Conservation (phyloP, 2,797 vertebrate species). For the Anguilla megastoma region DNA sequence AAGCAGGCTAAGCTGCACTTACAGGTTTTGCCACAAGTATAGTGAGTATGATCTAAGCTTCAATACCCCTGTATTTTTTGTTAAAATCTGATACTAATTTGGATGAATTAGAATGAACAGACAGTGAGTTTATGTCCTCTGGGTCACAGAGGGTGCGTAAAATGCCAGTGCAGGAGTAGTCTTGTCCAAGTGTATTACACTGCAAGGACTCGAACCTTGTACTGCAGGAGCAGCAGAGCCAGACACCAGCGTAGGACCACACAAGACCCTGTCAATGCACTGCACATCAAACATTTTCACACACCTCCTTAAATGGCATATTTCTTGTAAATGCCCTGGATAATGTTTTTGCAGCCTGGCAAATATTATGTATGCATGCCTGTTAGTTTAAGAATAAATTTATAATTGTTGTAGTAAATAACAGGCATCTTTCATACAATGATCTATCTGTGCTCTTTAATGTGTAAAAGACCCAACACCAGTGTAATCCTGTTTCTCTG, state of each 20-base stretch:
- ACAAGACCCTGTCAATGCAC: background rate
- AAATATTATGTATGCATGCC: no score
- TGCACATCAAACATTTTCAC: conserved; percentile 21
- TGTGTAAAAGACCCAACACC: no score
- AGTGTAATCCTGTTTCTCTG: no score
- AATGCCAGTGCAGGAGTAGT: background rate
- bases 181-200: conserved; percentile 35
- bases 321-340: background rate
- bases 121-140: background rate
- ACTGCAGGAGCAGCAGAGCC: conserved; percentile 47
- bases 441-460: no score
- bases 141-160: background rate
- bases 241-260: conserved; percentile 41
- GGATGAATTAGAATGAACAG: background rate
- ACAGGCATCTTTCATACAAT: no score
- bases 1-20: background rate
- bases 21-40: no score
- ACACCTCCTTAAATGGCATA: conserved; percentile 8
- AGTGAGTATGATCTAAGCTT: no score
- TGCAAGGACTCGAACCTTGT: conserved; percentile 54
- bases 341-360: background rate
- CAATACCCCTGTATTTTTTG: conserved; percentile 4
- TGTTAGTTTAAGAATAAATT: no score
- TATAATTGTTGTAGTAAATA: no score
- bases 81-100: conserved; percentile 1